Evolutionary conservation across 2,113 vertebrate genomes (phyloP).

Genomic region (Triplophysa tibetana): DNA sequence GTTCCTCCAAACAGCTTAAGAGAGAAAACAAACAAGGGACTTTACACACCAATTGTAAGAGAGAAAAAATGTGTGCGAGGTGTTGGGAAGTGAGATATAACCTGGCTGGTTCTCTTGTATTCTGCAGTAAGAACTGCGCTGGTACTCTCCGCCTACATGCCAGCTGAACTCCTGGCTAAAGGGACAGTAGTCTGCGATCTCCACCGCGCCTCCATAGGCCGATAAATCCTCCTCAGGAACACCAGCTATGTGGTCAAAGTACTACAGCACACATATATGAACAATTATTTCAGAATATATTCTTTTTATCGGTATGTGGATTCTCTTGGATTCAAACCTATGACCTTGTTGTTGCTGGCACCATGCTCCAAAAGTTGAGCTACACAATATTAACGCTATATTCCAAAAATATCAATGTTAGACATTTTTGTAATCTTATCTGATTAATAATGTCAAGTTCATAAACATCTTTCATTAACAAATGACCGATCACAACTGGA

Average conservation of each 20-base stretch:
- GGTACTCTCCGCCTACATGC: slow-evolving; percentile 93
- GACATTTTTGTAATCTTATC: too few relatives aligned
- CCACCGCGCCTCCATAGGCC: slow-evolving; percentile 91
- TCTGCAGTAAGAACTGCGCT: slow-evolving; percentile 92
- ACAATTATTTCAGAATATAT: neutral
- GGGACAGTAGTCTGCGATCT: slow-evolving; percentile 96
- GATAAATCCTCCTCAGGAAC: slow-evolving; percentile 79
- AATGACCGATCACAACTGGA: too few relatives aligned
- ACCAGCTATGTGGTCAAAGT: slow-evolving; percentile 87
- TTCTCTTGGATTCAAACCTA: too few relatives aligned
- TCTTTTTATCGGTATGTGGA: neutral
- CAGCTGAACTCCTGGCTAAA: slow-evolving; percentile 98
- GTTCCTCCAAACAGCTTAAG: slow-evolving; percentile 86
- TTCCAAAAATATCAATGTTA: too few relatives aligned
- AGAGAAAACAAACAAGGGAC: neutral
- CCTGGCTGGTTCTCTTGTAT: slow-evolving; percentile 91
- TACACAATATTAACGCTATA: too few relatives aligned
- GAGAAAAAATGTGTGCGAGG: neutral
- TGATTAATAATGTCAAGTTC: too few relatives aligned
- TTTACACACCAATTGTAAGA: neutral
- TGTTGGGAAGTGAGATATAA: slow-evolving; percentile 54
- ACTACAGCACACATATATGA: slow-evolving; percentile 69
- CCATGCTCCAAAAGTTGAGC: too few relatives aligned
- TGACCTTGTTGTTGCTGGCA: too few relatives aligned
- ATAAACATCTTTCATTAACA: too few relatives aligned